Conservation (phyloP, 2,888 invertebrate species). For the Pyrochroa serraticornis region DNA sequence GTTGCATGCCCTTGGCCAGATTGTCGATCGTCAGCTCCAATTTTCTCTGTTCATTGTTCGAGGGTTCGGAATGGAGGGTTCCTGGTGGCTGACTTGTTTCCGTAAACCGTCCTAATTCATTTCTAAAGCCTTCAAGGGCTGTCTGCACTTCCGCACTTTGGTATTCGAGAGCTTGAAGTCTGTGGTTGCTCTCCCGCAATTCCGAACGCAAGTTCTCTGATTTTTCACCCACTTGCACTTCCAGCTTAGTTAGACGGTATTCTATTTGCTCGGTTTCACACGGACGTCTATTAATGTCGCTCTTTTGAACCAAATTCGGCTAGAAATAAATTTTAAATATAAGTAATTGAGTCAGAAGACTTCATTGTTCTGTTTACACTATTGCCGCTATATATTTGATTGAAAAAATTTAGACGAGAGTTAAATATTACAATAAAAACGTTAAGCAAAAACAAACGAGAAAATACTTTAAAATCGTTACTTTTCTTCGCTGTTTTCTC, state of each 20-base stretch:
- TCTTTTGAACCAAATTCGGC: background rate
- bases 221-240: conserved; percentile 55
- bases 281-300: too few relatives aligned
- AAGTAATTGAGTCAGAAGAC: too few relatives aligned
- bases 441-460: too few relatives aligned
- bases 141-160: conserved; percentile 53
- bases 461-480: too few relatives aligned
- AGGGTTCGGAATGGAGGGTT: background rate
- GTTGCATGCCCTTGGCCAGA: conserved; percentile 41
- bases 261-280: conserved; percentile 37
- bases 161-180: conserved; percentile 57
- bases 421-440: too few relatives aligned
- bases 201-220: conserved; percentile 55
- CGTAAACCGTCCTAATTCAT: conserved; percentile 44
- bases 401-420: too few relatives aligned
- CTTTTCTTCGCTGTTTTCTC: too few relatives aligned
- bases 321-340: background rate
- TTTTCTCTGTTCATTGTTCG: conserved; percentile 5
- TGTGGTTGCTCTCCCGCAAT: conserved; percentile 53
- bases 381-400: too few relatives aligned
- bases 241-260: conserved; percentile 52
- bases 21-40: conserved; percentile 37
- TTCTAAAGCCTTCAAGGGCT: conserved; percentile 54
- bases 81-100: conserved; percentile 17
- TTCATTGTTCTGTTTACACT: too few relatives aligned